Evolutionary conservation across 2,797 vertebrate species (phyloP).

Genomic region (Urosaurus nigricauda): DNA sequence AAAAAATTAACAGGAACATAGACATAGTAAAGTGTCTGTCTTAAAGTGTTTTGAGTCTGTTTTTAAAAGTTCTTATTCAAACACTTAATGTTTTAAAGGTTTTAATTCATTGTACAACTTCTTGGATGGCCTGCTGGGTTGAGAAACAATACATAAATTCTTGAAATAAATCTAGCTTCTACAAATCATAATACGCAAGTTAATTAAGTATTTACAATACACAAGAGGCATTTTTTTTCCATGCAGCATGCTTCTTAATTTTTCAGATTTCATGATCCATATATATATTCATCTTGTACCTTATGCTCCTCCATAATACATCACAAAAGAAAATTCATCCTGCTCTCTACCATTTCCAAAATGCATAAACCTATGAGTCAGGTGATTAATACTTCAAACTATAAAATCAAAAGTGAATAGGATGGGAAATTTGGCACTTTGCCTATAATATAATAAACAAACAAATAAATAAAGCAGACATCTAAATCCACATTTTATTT

Average conservation of each 20-base stretch:
- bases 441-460: background rate
- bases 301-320: conserved; percentile 46
- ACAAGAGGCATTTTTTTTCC: conserved; percentile 45
- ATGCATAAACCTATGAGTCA: background rate
- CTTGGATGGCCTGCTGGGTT: too few relatives aligned
- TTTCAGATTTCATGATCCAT: conserved; percentile 53
- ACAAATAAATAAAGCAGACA: too few relatives aligned
- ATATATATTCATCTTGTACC: conserved; percentile 23
- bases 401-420: background rate
- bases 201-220: conserved; percentile 47
- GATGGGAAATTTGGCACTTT: background rate
- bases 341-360: background rate
- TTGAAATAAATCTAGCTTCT: conserved; percentile 17
- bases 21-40: background rate
- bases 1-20: too few relatives aligned
- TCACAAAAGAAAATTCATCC: background rate
- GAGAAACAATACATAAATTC: background rate
- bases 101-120: too few relatives aligned
- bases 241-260: conserved; percentile 51
- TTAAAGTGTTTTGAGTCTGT: too few relatives aligned
- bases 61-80: too few relatives aligned
- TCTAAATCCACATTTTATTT: background rate
- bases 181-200: background rate
- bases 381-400: background rate
- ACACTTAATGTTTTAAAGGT: too few relatives aligned